Percentiles rank a stretch among this genome's conserved stretches.
Conservation (phyloP, 1,140 invertebrate species). For the Papilio helenus region DNA sequence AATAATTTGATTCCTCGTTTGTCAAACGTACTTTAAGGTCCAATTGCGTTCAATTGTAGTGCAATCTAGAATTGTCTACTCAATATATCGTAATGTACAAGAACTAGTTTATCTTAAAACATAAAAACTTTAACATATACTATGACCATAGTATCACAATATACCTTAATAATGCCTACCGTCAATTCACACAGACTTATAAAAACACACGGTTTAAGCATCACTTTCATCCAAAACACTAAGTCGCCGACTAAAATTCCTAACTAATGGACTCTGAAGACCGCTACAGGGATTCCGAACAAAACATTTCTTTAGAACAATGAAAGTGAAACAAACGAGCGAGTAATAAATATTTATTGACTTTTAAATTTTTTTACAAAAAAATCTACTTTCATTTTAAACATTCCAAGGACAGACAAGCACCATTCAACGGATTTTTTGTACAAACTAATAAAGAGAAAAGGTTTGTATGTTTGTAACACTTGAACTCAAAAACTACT, state of each 20-base stretch:
- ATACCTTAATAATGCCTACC: too few relatives aligned
- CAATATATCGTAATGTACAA: too few relatives aligned
- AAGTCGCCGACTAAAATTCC: conserved; percentile 1
- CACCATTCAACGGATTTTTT: too few relatives aligned
- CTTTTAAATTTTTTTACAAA: background rate
- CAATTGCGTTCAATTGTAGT: background rate
- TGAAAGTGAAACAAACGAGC: background rate
- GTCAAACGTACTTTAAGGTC: background rate
- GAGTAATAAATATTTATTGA: conserved; percentile 12
- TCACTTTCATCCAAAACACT: background rate
- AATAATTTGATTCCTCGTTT: background rate
- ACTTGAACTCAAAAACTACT: too few relatives aligned
- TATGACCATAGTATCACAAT: too few relatives aligned
- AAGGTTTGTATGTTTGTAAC: too few relatives aligned
- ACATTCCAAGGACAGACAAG: background rate
- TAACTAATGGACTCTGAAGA: background rate
- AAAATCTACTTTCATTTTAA: conserved; percentile 1
- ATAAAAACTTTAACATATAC: too few relatives aligned
- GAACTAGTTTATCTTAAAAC: too few relatives aligned
- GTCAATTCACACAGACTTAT: background rate
- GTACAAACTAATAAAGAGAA: too few relatives aligned
- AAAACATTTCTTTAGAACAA: background rate
- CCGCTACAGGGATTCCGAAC: background rate
- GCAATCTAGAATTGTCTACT: too few relatives aligned
- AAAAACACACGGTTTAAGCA: too few relatives aligned